Base-by-base conservation (phyloP, 2,113 vertebrate species). In the Pachycephala philippinensis region DNA sequence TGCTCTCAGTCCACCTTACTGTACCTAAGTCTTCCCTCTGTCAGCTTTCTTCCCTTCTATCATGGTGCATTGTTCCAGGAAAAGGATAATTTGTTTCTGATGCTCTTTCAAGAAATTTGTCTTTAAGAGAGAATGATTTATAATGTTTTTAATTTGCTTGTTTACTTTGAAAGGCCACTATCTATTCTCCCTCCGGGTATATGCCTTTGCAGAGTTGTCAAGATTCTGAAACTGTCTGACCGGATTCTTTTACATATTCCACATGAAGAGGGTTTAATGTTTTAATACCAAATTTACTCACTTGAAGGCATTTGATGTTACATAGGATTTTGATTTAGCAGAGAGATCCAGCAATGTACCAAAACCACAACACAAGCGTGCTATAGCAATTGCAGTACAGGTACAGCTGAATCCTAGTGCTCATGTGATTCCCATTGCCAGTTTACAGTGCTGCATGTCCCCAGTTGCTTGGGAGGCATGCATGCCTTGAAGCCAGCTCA, bases 401-500 rank as follows among this genome's bases (percentile, higher is more conserved):
- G 39, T 30, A 4, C 31, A 79, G 27, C 39, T 74, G 69, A 63
- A 45, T 68, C 3, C 16, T 53, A 19, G 3, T 39, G 54, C 31
- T 60, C 27, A 2, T 14, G 3, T 39, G 70, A 49, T 76, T 86
- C 53, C 28, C 7, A 10, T 8, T 80, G 47, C 10, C 13, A 3
- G 39, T 40, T 27, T 75, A 15, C 0, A 1, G 15, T 33, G 26
- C 47, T 56, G 33, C 35, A 28, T 0, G 0, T 52, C 21, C 59
- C 8, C 31, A 21, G 30, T 9, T 71, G 20, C 10, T 22, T 59
- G 39, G 26, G 33, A 85, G 10, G 13, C 13, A 7, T 18, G 6
- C 11, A 2, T 47, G 49, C 20, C 64, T 77, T 52, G 35, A 79
- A 64, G 30, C 35, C 44, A 52, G 9, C 21, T 84, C 33, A 42